Conservation (phyloP, 2,797 vertebrate species). For the Podarcis lilfordi region DNA sequence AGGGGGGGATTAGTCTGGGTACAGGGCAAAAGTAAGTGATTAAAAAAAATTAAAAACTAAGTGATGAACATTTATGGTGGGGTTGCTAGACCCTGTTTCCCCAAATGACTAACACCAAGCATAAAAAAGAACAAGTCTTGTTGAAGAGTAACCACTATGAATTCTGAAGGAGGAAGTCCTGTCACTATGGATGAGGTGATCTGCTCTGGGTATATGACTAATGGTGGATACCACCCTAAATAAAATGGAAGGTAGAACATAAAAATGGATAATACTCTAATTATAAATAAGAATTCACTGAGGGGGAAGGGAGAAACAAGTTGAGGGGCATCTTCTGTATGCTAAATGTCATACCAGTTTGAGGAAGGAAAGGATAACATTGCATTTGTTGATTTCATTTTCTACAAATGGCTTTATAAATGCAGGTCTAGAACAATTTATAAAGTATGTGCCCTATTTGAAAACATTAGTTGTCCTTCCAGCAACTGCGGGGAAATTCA, state of each 20-base stretch:
- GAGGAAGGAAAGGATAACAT: not conserved
- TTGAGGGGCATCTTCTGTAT: not conserved
- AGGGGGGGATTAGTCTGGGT: too few relatives aligned
- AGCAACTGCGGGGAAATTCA: not conserved
- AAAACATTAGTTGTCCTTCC: not conserved
- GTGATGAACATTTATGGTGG: too few relatives aligned
- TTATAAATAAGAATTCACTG: not conserved
- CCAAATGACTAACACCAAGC: too few relatives aligned
- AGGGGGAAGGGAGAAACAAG: not conserved
- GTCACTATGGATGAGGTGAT: too few relatives aligned
- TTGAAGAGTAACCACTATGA: too few relatives aligned
- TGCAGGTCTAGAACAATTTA: not conserved
- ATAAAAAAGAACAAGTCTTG: too few relatives aligned
- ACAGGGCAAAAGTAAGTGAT: too few relatives aligned
- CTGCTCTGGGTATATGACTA: too few relatives aligned
- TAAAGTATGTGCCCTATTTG: not conserved
- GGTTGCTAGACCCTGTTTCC: too few relatives aligned
- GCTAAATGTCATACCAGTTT: not conserved
- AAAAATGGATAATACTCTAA: not conserved
- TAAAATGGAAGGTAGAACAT: not conserved
- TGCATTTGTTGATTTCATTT: not conserved
- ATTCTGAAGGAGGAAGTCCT: too few relatives aligned
- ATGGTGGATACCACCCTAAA: too few relatives aligned
- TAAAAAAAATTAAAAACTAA: too few relatives aligned
- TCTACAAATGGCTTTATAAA: not conserved